Conservation (phyloP, 2,797 vertebrate species). For the Anisognathus igniventris region DNA sequence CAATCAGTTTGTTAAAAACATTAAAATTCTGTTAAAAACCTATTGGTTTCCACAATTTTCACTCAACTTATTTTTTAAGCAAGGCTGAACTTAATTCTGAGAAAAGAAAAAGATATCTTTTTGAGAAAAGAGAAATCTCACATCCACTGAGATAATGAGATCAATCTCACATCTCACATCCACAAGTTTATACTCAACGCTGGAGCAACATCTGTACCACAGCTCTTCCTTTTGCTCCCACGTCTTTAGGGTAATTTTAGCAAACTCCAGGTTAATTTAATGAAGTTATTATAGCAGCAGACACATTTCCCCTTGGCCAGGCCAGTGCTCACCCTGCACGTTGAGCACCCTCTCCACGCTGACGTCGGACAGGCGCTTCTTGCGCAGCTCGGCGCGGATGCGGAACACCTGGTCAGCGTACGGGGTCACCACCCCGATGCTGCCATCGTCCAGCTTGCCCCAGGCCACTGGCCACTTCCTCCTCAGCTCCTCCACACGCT, state of each 20-base stretch:
- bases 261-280: accelerated
- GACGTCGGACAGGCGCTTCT: constrained; percentile 95
- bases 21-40: neutral
- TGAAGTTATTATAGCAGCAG: accelerated
- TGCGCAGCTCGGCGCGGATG: constrained; percentile 94
- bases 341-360: constrained; percentile 97
- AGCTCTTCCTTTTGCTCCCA: neutral
- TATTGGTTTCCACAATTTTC: neutral
- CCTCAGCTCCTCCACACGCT: constrained; percentile 94
- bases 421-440: constrained; percentile 96
- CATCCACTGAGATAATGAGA: neutral
- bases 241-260: accelerated
- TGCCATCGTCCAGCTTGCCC: constrained; percentile 97
- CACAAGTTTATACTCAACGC: accelerated
- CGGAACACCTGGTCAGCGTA: constrained; percentile 98
- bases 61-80: neutral
- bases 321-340: constrained; percentile 88
- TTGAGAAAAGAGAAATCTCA: neutral
- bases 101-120: neutral
- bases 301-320: neutral
- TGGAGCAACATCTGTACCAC: neutral
- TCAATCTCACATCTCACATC: neutral
- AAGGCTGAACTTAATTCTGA: neutral
- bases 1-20: neutral
- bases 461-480: constrained; percentile 98